Evolutionary conservation across 2,113 vertebrate genomes (phyloP), one percentile per base, ranked within the genome.

Genomic region (Poeciliopsis occidentalis): DNA sequence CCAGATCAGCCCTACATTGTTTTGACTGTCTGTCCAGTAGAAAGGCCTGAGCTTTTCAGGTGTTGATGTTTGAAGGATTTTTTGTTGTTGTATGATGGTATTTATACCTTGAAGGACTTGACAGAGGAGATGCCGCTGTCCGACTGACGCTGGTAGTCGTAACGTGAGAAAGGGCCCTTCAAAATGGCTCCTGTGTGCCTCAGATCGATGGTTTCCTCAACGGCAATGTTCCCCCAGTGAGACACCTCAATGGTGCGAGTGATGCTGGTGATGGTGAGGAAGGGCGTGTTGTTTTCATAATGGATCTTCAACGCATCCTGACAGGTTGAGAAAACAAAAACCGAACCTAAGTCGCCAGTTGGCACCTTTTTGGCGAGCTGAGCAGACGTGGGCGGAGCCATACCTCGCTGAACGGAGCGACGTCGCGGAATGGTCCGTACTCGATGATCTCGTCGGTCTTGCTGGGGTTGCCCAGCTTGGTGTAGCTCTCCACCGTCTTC

Each of bases 101-200:
- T 57, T 47, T 65, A 34, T 68, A 82, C 98, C 97, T 99, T 99
- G 79, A 99, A 99, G 73, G 98, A 99, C 63, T 98, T 98, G 85
- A 99, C 95, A 24, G 98, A 99, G n/a, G 98, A 98, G 82, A 99
- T 97, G 0, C 98, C 98, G 1, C 98, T 99, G 87, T 99, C 98
- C 1, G 98, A 97, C 91, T 99, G 98, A 31, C 98, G 94, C 92
- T 99, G 98, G 93, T 99, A 99, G 85, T 99, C 98, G 0, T 99
- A 99, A 85, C 98, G 97, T 1, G 98, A 99, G 85, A 99, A 99
- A 0, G 98, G 97, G 0, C 98, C 98, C 88, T 97, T 98, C n/a
- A 99, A 95, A 37, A 92, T 81, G 3, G 98, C 98, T 5, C 98
- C 98, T 0, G 98, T 98, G 90, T 99, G 98, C 84, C 98, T 97